These are phyloP conservation scores for Cochlearius cochlearius DNA, from an alignment of 2,113 vertebrate genomes.

Conservation along the genomic window DNA sequence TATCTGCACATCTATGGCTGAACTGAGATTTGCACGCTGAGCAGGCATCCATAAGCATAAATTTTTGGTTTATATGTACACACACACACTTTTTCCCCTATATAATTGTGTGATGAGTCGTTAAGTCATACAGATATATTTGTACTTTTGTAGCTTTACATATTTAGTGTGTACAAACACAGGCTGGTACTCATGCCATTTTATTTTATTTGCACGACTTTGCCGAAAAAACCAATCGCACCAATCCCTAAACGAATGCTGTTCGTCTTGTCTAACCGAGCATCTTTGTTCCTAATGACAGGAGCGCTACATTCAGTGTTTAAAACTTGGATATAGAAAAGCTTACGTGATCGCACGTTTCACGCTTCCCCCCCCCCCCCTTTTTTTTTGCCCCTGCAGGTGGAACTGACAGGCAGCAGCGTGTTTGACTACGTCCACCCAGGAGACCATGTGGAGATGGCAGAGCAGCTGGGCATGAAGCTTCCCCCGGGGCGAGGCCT, in stretches of 20 bases:
- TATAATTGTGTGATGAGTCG: not conserved
- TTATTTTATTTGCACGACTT: conserved; percentile 1
- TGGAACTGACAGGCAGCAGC: conserved; percentile 99
- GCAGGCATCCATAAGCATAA: not conserved
- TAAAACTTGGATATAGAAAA: conserved; percentile 21
- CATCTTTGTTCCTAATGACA: conserved; percentile 34
- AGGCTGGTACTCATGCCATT: not conserved
- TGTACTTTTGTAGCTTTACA: not conserved
- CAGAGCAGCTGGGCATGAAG: conserved; percentile 99
- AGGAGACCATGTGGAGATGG: conserved; percentile 97
- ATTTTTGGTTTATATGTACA: not conserved
- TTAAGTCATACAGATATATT: not conserved
- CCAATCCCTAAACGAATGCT: not conserved
- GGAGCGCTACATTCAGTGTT: not conserved
- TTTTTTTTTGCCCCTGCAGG: conserved; percentile 76
- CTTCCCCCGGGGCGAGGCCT: conserved; percentile 92
- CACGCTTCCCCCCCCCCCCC: not conserved
- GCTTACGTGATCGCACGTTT: conserved; percentile 32
- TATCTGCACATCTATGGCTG: not conserved
- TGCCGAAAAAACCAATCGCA: not conserved
- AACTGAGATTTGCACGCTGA: conserved; percentile 27
- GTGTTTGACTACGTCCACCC: conserved; percentile 98
- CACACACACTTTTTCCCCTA: not conserved
- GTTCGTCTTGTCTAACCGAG: not conserved
- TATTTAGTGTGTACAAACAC: not conserved